Evolutionary conservation across 2,113 vertebrate species (phyloP).

Genomic region (Mungos mungo): DNA sequence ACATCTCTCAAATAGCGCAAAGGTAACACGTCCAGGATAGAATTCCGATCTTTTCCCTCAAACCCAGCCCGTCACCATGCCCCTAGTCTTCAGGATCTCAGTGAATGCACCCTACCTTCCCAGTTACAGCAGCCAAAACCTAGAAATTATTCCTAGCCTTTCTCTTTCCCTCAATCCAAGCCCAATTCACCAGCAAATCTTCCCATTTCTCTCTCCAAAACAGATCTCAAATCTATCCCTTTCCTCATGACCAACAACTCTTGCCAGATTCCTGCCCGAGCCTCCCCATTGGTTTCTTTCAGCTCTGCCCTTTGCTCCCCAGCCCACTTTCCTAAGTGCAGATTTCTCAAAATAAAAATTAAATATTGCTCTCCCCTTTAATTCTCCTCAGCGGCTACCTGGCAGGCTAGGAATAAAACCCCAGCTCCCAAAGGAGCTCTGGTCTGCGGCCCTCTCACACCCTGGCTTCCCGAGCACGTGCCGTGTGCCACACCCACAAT

Average conservation of each 20-base stretch:
- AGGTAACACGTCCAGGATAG: background rate
- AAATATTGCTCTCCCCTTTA: background rate
- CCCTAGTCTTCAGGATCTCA: background rate
- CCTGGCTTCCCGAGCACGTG: background rate
- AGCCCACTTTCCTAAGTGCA: background rate
- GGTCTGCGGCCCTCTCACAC: background rate
- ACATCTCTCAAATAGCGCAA: background rate
- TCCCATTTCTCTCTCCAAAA: background rate
- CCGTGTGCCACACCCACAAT: background rate
- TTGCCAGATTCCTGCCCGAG: background rate
- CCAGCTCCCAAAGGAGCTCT: background rate
- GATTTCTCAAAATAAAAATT: background rate
- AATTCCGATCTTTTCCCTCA: background rate
- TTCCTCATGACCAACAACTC: background rate
- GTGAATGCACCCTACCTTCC: background rate
- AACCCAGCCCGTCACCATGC: background rate
- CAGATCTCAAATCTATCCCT: background rate
- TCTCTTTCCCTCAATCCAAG: background rate
- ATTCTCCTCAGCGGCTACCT: background rate
- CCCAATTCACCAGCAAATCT: background rate
- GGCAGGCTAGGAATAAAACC: background rate
- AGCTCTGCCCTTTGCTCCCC: background rate
- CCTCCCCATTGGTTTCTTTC: background rate
- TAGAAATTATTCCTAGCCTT: background rate
- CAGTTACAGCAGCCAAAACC: background rate